Evolutionary conservation across 2,113 vertebrate genomes (phyloP).

Genomic region (Sterrhoptilus dennistouni): DNA sequence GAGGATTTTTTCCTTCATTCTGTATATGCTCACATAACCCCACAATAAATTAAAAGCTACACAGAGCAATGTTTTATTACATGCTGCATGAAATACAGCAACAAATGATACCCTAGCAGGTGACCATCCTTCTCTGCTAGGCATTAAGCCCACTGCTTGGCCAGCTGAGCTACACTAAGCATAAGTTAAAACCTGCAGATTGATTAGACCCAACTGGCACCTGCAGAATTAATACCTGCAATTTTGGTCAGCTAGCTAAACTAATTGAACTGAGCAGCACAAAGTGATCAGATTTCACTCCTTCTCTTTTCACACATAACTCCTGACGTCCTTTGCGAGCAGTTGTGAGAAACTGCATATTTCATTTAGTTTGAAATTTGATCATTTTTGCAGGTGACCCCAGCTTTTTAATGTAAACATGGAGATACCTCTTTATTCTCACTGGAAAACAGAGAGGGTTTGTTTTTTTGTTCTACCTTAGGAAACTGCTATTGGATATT

Average conservation of each 20-base stretch:
- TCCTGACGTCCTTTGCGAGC: constrained; percentile 57
- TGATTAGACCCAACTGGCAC: constrained; percentile 43
- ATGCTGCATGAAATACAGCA: constrained; percentile 5
- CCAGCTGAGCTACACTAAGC: constrained; percentile 30
- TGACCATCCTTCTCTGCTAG: constrained; percentile 19
- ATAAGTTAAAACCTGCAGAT: constrained; percentile 39
- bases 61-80: not conserved
- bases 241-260: constrained; percentile 34
- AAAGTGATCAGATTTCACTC: constrained; percentile 34
- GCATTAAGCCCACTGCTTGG: constrained; percentile 2
- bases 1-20: not conserved
- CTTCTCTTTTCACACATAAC: constrained; percentile 45
- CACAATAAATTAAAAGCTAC: not conserved
- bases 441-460: not conserved
- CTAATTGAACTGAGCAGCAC: constrained; percentile 50
- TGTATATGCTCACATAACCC: not conserved
- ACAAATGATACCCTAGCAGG: constrained; percentile 30
- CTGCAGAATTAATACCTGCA: constrained; percentile 62
- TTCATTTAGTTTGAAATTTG: constrained; percentile 49
- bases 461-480: not conserved
- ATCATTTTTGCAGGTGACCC: constrained; percentile 26
- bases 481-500: constrained; percentile 44
- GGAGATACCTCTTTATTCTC: not conserved
- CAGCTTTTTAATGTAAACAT: constrained; percentile 36
- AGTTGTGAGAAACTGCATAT: constrained; percentile 36